These are phyloP conservation scores for Diglossa brunneiventris DNA, from an alignment of 2,113 vertebrate genomes.

Conservation along the genomic window DNA sequence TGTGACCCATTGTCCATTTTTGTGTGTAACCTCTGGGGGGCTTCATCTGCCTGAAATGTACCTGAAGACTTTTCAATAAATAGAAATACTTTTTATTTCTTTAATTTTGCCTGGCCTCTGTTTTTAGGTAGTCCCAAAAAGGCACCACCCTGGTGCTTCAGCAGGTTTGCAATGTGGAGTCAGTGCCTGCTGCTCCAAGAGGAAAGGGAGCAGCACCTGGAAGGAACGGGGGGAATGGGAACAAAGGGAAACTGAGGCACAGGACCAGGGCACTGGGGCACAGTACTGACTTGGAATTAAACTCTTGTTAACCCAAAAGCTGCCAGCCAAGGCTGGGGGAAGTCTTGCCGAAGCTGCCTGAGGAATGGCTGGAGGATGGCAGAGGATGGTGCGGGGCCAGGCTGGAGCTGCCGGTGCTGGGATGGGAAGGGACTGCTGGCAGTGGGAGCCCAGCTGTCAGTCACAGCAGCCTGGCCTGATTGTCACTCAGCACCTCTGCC, in stretches of 20 bases:
- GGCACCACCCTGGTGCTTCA: not conserved
- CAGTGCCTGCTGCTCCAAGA: too few species aligned
- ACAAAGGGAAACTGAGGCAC: not conserved
- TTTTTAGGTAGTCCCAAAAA: not conserved
- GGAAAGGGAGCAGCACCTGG: not conserved
- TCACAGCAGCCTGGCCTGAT: not conserved
- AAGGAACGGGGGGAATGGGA: rapidly evolving
- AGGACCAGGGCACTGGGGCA: not conserved
- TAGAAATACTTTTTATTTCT: not conserved
- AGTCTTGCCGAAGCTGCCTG: not conserved
- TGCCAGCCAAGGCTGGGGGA: not conserved
- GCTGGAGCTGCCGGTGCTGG: not conserved
- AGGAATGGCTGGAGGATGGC: not conserved
- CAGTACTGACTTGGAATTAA: not conserved
- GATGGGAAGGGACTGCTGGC: not conserved
- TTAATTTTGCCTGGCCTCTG: not conserved
- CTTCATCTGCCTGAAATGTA: rapidly evolving
- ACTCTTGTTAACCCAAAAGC: not conserved
- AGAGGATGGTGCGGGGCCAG: not conserved
- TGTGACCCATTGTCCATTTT: rapidly evolving
- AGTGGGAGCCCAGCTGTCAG: not conserved
- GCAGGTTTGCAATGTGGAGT: rapidly evolving
- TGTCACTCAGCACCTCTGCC: not conserved
- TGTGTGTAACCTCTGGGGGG: not conserved
- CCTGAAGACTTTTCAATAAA: not conserved